phyloP scores from a whole-genome alignment of 1,140 invertebrate species.

The Oppia nitens region DNA sequence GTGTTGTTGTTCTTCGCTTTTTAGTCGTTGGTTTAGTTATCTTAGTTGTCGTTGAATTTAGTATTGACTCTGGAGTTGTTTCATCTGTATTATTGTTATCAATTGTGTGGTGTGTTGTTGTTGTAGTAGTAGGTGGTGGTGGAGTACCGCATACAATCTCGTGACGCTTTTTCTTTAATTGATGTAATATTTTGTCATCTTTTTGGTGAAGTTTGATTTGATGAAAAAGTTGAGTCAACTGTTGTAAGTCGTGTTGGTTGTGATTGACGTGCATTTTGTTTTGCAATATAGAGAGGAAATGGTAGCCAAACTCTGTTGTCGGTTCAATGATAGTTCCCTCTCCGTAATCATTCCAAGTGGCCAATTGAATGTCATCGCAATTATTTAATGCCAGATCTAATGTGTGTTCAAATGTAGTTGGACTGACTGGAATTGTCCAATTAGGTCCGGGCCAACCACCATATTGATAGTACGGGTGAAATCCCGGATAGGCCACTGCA shows the following conservation, averaged over 20 bases:
- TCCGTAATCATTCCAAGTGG: neutral
- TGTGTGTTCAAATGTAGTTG: neutral
- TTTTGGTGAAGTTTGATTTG: too few species aligned
- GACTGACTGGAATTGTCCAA: neutral
- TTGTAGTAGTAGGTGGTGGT: too few species aligned
- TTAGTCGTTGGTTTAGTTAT: too few species aligned
- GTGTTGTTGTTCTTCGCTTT: too few species aligned
- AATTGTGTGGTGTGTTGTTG: too few species aligned
- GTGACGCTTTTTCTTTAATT: too few species aligned
- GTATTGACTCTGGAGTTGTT: too few species aligned
- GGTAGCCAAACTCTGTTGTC: neutral
- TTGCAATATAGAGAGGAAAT: neutral
- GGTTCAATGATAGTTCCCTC: neutral
- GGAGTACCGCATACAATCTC: too few species aligned
- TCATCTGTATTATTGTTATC: too few species aligned
- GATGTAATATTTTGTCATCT: too few species aligned
- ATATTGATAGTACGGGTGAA: neutral
- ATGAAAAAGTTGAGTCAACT: neutral
- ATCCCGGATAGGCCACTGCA: neutral
- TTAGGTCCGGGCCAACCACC: neutral
- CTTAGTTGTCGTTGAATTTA: too few species aligned
- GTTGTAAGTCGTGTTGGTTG: neutral
- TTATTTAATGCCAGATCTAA: neutral
- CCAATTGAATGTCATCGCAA: neutral
- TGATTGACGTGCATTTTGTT: neutral